A percentile compares a stretch with the other conserved stretches of the same genome.
Conservation (phyloP, 1,140 invertebrate species). For the Platyura marginata region DNA sequence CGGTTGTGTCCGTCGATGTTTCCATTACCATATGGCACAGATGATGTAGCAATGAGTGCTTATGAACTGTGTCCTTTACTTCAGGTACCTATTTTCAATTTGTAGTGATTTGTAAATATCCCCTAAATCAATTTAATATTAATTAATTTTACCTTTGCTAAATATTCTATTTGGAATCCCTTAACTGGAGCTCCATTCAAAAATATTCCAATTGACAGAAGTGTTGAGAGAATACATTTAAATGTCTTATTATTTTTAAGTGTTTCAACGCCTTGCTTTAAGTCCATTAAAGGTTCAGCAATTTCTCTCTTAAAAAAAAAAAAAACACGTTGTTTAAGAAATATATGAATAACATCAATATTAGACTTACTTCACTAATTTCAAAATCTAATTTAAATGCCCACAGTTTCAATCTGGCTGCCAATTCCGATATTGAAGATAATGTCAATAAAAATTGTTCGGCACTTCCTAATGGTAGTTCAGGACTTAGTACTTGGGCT, state of each 20-base stretch:
- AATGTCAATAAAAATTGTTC: constrained; percentile 95
- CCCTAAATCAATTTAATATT: not conserved
- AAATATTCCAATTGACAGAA: constrained; percentile 92
- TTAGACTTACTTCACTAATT: constrained; percentile 59
- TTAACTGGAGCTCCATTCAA: constrained; percentile 88
- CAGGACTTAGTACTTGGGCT: constrained; percentile 75
- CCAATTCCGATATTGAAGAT: constrained; percentile 87
- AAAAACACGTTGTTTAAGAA: not conserved
- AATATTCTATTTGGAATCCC: constrained; percentile 96
- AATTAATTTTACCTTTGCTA: constrained; percentile 87
- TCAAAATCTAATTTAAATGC: constrained; percentile 98
- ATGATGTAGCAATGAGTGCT: constrained; percentile 93
- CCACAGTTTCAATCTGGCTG: constrained; percentile 91
- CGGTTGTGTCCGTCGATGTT: constrained; percentile 82
- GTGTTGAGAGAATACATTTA: constrained; percentile 77
- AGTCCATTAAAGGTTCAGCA: constrained; percentile 93
- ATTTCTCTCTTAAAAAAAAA: constrained; percentile 59
- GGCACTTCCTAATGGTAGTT: constrained; percentile 87
- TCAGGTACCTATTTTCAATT: constrained; percentile 42
- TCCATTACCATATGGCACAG: constrained; percentile 95
- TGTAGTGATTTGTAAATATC: not conserved
- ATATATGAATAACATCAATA: not conserved
- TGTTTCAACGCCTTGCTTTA: constrained; percentile 89
- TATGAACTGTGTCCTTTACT: constrained; percentile 98
- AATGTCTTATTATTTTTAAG: constrained; percentile 86